Evolutionary conservation across 2,113 vertebrate species (phyloP), one percentile per base, ranked within the genome.

Genomic region (Perca fluviatilis): DNA sequence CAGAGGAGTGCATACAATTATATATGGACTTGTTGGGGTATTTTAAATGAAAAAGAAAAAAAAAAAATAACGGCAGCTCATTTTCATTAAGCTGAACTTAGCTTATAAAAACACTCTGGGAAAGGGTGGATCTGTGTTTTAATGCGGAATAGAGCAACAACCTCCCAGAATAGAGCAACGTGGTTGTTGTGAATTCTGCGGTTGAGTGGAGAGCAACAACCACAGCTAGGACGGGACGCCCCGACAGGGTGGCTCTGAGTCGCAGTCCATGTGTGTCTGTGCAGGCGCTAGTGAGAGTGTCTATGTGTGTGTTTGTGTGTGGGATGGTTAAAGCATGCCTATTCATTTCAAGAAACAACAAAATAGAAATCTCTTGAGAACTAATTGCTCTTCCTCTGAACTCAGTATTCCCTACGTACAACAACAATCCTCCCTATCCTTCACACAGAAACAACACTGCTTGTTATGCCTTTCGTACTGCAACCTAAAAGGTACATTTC

Each of bases 171-270:
- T 43, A 43, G 40, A 43, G 40, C 9, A 2, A 43, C 40, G 40
- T 43, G 40, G 40, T 79, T 93, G 91, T 92, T 93, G 95, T 93
- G 93, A 95, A 93, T 92, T 92, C 91, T 90, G 83, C 75, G 91
- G 93, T 86, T 67, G 84, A 86, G 83, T 73, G 82, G 65, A 89
- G 82, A 90, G 91, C 71, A 82, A 88, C 85, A 79, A 92, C 91
- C 86, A 30, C 93, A 90, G 87, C 72, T 33, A 53, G 91, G 87
- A 92, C 51, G 56, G 74, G 86, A 89, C 82, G 88, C 86, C 85
- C 84, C 80, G 82, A 82, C 89, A 86, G 80, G 75, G 84, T 90
- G 91, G 83, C 76, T 92, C 82, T 71, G 65, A 75, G 76, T 86
- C 72, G 57, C 57, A 67, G 89, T 58, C 40, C 66, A 8, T 57